These are phyloP conservation scores for Galago senegalensis DNA, from an alignment of 2,797 vertebrate genomes.

Conservation along the genomic window DNA sequence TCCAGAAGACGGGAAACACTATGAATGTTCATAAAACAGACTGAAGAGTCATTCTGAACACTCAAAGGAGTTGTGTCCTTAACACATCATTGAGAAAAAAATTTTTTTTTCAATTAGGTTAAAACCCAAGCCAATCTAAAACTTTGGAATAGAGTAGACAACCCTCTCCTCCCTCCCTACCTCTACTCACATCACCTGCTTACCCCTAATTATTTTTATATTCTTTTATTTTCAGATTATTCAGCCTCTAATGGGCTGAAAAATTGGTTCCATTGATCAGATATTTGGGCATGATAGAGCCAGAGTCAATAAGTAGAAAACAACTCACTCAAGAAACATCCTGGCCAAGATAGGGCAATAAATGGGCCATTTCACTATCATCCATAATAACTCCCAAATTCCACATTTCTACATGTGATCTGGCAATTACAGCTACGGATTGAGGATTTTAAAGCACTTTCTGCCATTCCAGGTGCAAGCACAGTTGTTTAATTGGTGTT, in stretches of 20 bases:
- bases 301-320: constrained; percentile 67
- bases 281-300: constrained; percentile 4
- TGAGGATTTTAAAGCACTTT: constrained; percentile 71
- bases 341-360: constrained; percentile 71
- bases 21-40: constrained; percentile 28
- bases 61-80: not conserved
- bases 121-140: constrained; percentile 4
- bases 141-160: not conserved
- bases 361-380: constrained; percentile 69
- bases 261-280: not conserved
- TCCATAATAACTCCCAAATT: constrained; percentile 62
- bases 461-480: constrained; percentile 78
- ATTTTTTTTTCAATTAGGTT: constrained; percentile 1
- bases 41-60: constrained; percentile 13
- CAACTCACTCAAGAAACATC: constrained; percentile 67
- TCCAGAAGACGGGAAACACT: not conserved
- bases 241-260: constrained; percentile 24
- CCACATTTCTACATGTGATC: constrained; percentile 74
- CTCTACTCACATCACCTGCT: not conserved
- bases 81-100: constrained; percentile 30
- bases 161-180: not conserved
- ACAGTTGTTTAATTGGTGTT: constrained; percentile 69
- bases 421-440: constrained; percentile 59
- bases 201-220: not conserved
- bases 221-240: constrained; percentile 49